Conservation (phyloP, 2,113 vertebrate species). For the Gymnogyps californianus region DNA sequence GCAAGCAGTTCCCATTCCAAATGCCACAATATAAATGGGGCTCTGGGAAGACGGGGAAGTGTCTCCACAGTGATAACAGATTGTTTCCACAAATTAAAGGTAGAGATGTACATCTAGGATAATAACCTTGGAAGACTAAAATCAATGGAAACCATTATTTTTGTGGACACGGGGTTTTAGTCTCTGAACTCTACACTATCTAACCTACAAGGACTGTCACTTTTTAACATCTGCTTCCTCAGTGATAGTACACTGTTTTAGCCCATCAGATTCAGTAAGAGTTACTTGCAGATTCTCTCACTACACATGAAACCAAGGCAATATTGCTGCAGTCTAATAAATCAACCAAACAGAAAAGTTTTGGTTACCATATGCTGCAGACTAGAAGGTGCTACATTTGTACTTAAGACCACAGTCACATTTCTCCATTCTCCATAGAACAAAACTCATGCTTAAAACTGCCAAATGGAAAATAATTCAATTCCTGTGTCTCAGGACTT, state of each 20-base stretch:
- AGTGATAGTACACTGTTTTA: background rate
- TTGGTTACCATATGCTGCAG: background rate
- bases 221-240: background rate
- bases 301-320: background rate
- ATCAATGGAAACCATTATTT: background rate
- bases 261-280: background rate
- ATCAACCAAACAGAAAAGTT: background rate
- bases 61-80: background rate
- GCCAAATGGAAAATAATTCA: background rate
- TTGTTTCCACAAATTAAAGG: background rate
- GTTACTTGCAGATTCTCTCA: background rate
- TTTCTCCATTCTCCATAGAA: background rate
- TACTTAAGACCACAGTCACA: background rate
- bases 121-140: background rate
- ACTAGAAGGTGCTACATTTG: background rate
- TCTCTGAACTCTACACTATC: background rate
- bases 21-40: background rate
- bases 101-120: background rate
- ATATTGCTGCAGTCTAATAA: background rate
- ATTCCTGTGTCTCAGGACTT: background rate
- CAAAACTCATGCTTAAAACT: background rate
- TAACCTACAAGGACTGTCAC: background rate
- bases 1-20: background rate
- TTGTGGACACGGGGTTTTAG: background rate
- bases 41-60: background rate